phyloP scores from a whole-genome alignment of 1,140 invertebrate genomes.

The Lethrus apterus region DNA sequence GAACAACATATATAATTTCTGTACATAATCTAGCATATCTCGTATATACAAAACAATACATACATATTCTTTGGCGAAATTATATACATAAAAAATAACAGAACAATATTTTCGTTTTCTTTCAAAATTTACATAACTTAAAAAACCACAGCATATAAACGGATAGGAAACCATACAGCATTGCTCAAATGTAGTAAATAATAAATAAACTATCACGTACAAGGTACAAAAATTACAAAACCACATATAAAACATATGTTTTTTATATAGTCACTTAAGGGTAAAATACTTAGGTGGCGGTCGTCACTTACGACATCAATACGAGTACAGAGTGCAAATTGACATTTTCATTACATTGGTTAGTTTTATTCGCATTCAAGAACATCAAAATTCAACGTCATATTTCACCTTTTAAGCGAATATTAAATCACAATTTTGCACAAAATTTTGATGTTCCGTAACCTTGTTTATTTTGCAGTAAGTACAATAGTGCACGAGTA shows the following conservation, averaged over 20 bases:
- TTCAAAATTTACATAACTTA: constrained; percentile 2
- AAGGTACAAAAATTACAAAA: constrained; percentile 33
- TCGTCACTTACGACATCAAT: neutral
- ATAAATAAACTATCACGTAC: constrained; percentile 22
- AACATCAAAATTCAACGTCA: no score
- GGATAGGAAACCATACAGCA: constrained; percentile 4
- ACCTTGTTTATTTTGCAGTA: neutral
- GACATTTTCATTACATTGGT: no score
- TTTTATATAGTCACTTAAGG: constrained; percentile 7
- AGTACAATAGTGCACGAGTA: neutral
- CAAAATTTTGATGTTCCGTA: no score
- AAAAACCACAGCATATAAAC: neutral
- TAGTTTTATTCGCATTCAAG: no score
- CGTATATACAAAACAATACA: constrained; percentile 36
- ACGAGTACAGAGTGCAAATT: constrained; percentile 6
- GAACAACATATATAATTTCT: constrained; percentile 43
- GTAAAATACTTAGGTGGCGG: constrained; percentile 8
- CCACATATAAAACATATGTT: constrained; percentile 20
- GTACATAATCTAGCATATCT: constrained; percentile 35
- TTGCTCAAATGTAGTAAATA: constrained; percentile 5
- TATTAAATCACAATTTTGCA: no score
- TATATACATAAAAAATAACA: constrained; percentile 33
- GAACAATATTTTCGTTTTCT: constrained; percentile 8
- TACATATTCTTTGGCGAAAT: constrained; percentile 41
- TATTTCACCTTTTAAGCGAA: no score